phyloP scores from a whole-genome alignment of 1,140 invertebrate species.

The Ceratosolen solmsi region DNA sequence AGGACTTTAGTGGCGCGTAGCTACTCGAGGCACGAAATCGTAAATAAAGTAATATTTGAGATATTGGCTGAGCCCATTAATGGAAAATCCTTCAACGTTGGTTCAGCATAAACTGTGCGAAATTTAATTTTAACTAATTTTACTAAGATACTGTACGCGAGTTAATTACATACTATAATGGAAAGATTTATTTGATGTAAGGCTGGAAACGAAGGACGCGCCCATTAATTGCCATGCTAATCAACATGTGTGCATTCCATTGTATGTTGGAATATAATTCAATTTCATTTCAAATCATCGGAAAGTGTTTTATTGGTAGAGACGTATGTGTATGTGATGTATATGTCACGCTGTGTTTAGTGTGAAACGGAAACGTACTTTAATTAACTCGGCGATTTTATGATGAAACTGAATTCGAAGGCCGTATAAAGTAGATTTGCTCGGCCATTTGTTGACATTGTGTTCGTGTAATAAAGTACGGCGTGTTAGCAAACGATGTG shows the following conservation, averaged over 20 bases:
- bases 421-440: too few relatives aligned
- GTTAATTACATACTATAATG: not conserved
- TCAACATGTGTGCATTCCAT: not conserved
- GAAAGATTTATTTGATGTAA: not conserved
- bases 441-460: too few relatives aligned
- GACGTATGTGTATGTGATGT: too few relatives aligned
- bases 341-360: too few relatives aligned
- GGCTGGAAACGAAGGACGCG: not conserved
- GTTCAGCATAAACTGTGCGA: not conserved
- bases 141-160: not conserved
- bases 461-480: too few relatives aligned
- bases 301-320: not conserved
- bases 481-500: too few relatives aligned
- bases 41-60: not conserved
- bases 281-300: slow-evolving; percentile 6
- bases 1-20: not conserved
- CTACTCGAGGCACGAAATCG: not conserved
- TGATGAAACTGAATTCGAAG: too few relatives aligned
- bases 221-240: not conserved
- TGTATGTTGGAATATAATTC: not conserved
- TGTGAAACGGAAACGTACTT: too few relatives aligned
- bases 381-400: too few relatives aligned
- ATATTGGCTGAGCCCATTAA: not conserved
- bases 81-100: not conserved
- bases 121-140: slow-evolving; percentile 12